A percentile compares a stretch with the other conserved stretches of the same genome.
These are phyloP conservation scores for Anguilla obscura DNA, from an alignment of 2,797 vertebrate species.

Conservation along the genomic window DNA sequence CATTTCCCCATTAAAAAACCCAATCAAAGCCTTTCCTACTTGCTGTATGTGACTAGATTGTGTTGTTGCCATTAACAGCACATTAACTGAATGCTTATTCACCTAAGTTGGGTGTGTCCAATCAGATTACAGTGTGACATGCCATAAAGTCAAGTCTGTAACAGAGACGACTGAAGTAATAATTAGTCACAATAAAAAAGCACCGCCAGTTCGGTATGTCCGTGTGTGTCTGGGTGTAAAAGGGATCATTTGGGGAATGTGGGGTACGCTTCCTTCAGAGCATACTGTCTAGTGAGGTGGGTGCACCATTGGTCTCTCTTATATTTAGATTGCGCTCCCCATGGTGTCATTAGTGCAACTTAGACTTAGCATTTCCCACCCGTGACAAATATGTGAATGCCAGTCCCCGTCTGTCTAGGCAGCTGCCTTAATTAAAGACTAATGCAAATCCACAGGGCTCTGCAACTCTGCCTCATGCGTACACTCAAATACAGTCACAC, in stretches of 20 bases:
- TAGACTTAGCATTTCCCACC: constrained; percentile 48
- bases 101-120: too few relatives aligned
- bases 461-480: constrained; percentile 34
- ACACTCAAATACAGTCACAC: constrained; percentile 26
- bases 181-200: background rate
- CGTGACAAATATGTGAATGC: background rate
- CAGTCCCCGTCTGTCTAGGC: constrained; percentile 42
- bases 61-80: too few relatives aligned
- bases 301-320: background rate
- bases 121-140: too few relatives aligned
- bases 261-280: background rate
- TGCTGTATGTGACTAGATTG: too few relatives aligned
- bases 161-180: too few relatives aligned
- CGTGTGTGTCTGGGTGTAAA: background rate
- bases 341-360: background rate
- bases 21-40: too few relatives aligned
- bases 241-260: background rate
- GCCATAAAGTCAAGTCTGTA: too few relatives aligned
- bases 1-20: too few relatives aligned
- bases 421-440: constrained; percentile 55
- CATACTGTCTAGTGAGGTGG: background rate
- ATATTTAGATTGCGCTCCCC: background rate
- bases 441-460: constrained; percentile 47
- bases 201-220: background rate
- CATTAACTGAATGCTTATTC: too few relatives aligned